Evolutionary conservation across 2,113 vertebrate genomes (phyloP).

Genomic region (Sinosuthora webbiana): DNA sequence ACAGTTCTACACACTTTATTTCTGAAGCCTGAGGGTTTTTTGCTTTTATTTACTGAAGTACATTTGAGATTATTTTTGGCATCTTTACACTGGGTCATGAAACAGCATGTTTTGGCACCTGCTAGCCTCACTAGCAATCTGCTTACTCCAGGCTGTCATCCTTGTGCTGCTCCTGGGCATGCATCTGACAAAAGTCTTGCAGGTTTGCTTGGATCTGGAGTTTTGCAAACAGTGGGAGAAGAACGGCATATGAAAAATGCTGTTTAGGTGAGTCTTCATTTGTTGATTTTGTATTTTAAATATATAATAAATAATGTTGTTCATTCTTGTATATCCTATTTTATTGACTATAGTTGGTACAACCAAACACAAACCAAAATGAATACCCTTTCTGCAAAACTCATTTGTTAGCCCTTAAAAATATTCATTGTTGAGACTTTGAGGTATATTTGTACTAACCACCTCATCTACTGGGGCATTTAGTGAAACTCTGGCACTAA

Average conservation of each 20-base stretch:
- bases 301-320: not conserved
- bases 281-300: not conserved
- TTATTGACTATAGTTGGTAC: not conserved
- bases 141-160: conserved; percentile 48
- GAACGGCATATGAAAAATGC: not conserved
- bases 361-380: not conserved
- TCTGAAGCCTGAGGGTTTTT: conserved; percentile 6
- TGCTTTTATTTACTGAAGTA: conserved; percentile 31
- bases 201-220: conserved; percentile 1
- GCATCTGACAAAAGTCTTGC: conserved; percentile 43
- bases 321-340: not conserved
- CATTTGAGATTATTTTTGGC: conserved; percentile 46
- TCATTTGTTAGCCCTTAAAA: not conserved
- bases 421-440: not conserved
- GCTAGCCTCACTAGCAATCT: conserved; percentile 40
- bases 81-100: conserved; percentile 43
- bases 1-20: not conserved
- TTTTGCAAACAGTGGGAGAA: not conserved
- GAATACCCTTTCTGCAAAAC: not conserved
- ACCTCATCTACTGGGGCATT: not conserved
- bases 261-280: not conserved
- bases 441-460: not conserved
- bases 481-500: not conserved
- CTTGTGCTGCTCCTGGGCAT: not conserved
- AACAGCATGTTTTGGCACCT: conserved; percentile 47